Percentiles rank a stretch among this genome's conserved stretches.
Evolutionary conservation across 2,888 invertebrate genomes (phyloP).

Genomic region (Netelia melanura): DNA sequence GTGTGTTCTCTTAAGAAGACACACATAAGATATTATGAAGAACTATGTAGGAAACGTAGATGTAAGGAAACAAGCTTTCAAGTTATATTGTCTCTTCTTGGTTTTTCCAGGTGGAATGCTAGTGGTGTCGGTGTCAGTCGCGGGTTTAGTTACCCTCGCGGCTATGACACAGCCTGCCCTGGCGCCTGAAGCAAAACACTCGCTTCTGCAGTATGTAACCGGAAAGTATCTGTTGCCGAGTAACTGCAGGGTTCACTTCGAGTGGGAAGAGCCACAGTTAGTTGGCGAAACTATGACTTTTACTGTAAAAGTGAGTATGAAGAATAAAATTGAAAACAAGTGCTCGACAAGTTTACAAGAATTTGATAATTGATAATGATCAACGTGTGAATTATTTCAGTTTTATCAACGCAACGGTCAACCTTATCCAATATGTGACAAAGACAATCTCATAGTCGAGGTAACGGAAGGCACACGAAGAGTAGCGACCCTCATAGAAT

Average conservation of each 20-base stretch:
- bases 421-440: slow-evolving; percentile 97
- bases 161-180: slow-evolving; percentile 96
- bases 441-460: slow-evolving; percentile 94
- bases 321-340: too few relatives aligned
- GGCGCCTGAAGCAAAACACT: slow-evolving; percentile 95
- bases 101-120: slow-evolving; percentile 91
- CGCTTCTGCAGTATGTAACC: slow-evolving; percentile 95
- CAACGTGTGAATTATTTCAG: slow-evolving; percentile 79
- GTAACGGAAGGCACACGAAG: slow-evolving; percentile 94
- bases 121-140: slow-evolving; percentile 95
- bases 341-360: neutral
- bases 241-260: slow-evolving; percentile 94
- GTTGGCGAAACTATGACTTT: slow-evolving; percentile 97
- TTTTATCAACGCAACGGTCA: slow-evolving; percentile 97
- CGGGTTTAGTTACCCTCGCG: slow-evolving; percentile 94
- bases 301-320: slow-evolving; percentile 88
- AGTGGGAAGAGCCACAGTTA: slow-evolving; percentile 95
- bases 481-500: slow-evolving; percentile 93
- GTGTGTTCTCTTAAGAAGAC: too few relatives aligned
- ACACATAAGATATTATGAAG: neutral
- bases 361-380: neutral
- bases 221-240: slow-evolving; percentile 96
- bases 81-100: neutral
- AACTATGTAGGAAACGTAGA: too few relatives aligned
- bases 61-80: neutral